Conservation (phyloP, 2,113 vertebrate species). For the Chauna torquata region DNA sequence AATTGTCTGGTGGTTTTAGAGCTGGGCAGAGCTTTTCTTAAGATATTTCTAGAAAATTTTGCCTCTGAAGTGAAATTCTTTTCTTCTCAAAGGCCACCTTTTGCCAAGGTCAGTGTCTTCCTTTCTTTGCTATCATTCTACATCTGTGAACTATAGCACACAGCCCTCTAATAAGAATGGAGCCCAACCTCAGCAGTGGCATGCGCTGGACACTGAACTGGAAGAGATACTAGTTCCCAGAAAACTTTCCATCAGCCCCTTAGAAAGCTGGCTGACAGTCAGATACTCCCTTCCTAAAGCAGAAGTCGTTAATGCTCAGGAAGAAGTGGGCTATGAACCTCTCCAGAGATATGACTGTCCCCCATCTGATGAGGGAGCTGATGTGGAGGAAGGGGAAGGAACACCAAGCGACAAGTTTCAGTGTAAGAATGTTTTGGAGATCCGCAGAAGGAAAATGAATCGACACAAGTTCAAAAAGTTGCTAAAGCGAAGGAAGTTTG, state of each 20-base stretch:
- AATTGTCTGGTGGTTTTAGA: neutral
- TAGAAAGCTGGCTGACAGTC: conserved; percentile 92
- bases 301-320: neutral
- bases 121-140: neutral
- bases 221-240: conserved; percentile 90
- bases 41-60: neutral
- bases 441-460: conserved; percentile 92
- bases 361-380: neutral
- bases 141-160: conserved; percentile 60
- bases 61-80: neutral
- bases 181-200: conserved; percentile 72
- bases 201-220: conserved; percentile 80
- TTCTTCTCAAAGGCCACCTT: conserved; percentile 46
- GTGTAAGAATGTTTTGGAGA: conserved; percentile 90
- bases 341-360: conserved; percentile 39
- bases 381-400: conserved; percentile 46
- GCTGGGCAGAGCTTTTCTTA: neutral
- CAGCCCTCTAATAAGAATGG: conserved; percentile 69
- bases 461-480: conserved; percentile 92
- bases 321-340: neutral
- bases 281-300: conserved; percentile 81
- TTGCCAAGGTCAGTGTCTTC: neutral
- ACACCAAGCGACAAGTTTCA: neutral
- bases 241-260: conserved; percentile 88
- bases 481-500: conserved; percentile 85